These are phyloP conservation scores for Eleutherodactylus coqui DNA, from an alignment of 2,797 vertebrate genomes.

Conservation along the genomic window DNA sequence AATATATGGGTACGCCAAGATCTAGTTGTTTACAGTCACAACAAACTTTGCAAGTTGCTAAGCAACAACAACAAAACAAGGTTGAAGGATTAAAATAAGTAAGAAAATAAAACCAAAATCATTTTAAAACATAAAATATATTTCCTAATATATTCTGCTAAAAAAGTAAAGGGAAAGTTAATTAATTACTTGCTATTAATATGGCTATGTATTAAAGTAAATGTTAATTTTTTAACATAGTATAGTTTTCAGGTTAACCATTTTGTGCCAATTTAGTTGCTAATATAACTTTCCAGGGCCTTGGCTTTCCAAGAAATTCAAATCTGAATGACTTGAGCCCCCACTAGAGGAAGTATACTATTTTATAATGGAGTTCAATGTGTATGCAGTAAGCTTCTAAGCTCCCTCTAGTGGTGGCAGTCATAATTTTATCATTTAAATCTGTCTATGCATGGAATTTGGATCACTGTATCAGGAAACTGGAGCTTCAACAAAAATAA, in stretches of 20 bases:
- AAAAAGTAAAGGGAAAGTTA: neutral
- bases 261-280: too few relatives aligned
- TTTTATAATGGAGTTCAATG: neutral
- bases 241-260: too few relatives aligned
- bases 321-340: too few relatives aligned
- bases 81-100: slow-evolving; percentile 32
- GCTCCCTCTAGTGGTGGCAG: neutral
- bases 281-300: too few relatives aligned
- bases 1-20: neutral
- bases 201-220: neutral
- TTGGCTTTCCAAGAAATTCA: too few relatives aligned
- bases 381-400: too few relatives aligned
- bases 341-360: neutral
- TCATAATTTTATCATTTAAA: neutral
- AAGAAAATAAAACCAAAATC: slow-evolving; percentile 9
- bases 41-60: slow-evolving; percentile 67
- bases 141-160: neutral
- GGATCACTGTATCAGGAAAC: too few relatives aligned
- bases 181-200: neutral
- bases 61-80: slow-evolving; percentile 10
- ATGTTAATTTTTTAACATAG: neutral
- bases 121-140: neutral
- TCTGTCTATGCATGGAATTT: too few relatives aligned
- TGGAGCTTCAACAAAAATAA: too few relatives aligned
- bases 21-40: slow-evolving; percentile 34